Percentiles rank a stretch among this genome's conserved stretches.
These are phyloP conservation scores for Apostichopus californicus DNA, from an alignment of 35 echinoderm and acorn worm genomes.

Conservation along the genomic window DNA sequence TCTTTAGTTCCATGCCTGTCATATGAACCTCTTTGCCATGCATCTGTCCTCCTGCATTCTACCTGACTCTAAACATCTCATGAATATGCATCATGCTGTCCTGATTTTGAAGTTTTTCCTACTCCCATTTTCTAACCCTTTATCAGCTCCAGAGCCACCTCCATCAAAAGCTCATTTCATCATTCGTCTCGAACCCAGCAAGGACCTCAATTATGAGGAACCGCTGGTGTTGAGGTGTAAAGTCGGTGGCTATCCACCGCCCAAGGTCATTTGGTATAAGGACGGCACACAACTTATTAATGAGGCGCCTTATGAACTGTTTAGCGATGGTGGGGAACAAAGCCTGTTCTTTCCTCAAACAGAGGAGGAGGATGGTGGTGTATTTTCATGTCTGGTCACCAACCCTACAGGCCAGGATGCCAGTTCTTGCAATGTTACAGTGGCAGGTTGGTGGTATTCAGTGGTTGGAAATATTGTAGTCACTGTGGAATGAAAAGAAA, in stretches of 20 bases:
- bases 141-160: conserved; percentile 34
- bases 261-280: conserved; percentile 73
- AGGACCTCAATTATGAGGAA: conserved; percentile 43
- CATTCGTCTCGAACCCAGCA: conserved; percentile 5
- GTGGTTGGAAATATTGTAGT: neutral
- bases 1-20: no score
- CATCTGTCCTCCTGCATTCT: neutral
- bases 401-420: conserved; percentile 63
- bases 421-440: conserved; percentile 40
- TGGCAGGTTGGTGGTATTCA: conserved; percentile 39
- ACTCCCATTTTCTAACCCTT: neutral
- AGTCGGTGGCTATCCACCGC: conserved; percentile 63
- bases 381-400: conserved; percentile 67
- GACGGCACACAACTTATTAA: conserved; percentile 60
- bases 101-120: neutral
- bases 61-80: neutral
- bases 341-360: conserved; percentile 51
- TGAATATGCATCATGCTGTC: neutral
- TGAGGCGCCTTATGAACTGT: conserved; percentile 59
- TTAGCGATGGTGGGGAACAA: conserved; percentile 52
- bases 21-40: no score
- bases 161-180: conserved; percentile 56
- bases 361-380: conserved; percentile 60
- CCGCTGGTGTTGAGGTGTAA: conserved; percentile 59
- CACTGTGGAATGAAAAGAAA: neutral